These are phyloP conservation scores for Catostylus mosaicus DNA, from an alignment of 30 jellyfish, hydroid and myxozoan genomes.

Conservation along the genomic window DNA sequence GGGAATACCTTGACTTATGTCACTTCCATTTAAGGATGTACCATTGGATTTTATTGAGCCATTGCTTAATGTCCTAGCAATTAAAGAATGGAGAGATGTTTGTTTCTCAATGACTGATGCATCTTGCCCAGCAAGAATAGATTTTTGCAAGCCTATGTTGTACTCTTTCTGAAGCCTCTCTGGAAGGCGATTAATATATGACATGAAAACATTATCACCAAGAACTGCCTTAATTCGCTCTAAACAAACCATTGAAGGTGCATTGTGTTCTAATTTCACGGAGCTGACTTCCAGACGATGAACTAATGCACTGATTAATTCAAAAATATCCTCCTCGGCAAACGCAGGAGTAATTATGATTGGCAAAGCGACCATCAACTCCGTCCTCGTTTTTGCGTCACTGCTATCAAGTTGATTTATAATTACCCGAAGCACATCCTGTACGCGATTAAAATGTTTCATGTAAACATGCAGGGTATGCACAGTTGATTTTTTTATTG, in stretches of 20 bases:
- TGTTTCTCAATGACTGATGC: conserved; percentile 32
- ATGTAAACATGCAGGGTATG: conserved; percentile 86
- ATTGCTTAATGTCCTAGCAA: conserved; percentile 38
- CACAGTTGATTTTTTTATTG: conserved; percentile 75
- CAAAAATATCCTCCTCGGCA: conserved; percentile 70
- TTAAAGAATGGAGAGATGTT: conserved; percentile 40
- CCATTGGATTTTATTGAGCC: conserved; percentile 18
- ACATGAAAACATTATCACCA: conserved; percentile 66
- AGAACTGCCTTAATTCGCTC: conserved; percentile 71
- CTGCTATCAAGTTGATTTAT: conserved; percentile 67
- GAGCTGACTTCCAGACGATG: conserved; percentile 68
- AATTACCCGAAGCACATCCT: conserved; percentile 62
- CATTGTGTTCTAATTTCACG: conserved; percentile 71
- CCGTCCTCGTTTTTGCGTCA: conserved; percentile 73
- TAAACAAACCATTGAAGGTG: conserved; percentile 82
- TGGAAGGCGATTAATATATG: conserved; percentile 67
- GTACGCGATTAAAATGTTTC: conserved; percentile 62
- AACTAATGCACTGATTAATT: conserved; percentile 60
- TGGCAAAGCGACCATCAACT: conserved; percentile 87
- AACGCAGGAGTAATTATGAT: conserved; percentile 81
- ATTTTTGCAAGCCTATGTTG: conserved; percentile 41
- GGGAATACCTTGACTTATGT: background rate
- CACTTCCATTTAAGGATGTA: conserved; percentile 13
- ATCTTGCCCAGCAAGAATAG: conserved; percentile 35
- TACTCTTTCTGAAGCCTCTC: conserved; percentile 64